Evolutionary conservation across 2,888 invertebrate species (phyloP), one percentile per base, ranked within the genome.

Genomic region (Plebejus anna): DNA sequence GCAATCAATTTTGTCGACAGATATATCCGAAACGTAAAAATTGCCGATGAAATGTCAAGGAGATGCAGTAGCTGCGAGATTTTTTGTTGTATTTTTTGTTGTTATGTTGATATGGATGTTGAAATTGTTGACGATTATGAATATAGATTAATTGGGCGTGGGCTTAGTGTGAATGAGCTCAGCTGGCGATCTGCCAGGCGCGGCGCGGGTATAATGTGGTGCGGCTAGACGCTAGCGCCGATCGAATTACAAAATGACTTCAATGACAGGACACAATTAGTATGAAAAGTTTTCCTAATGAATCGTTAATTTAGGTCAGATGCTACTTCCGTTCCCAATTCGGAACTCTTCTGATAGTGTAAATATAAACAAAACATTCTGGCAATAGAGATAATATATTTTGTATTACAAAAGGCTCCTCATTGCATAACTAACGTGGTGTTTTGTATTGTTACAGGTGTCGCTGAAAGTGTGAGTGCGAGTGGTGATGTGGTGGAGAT

Each of bases 151-250:
- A 51, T 89, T 88, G 85, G 82, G 82, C 80, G 88, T 89, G 87
- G 88, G 87, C 82, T 86, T 84, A 83, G 89, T 90, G 90, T 92
- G 92, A 93, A 93, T 93, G 92, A 88, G 89, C 87, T 87, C 85
- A 86, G 83, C 89, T 92, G 92, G 91, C 91, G 80, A 82, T 82
- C 81, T 81, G 87, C 92, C 92, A 92, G 90, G 88, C 87, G 88
- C 88, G 90, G 88, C 87, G 88, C 88, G 88, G 80, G 80, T 79
- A 76, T 82, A 80, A 77, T 81, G 78, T 73, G 82, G 78, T 79
- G 82, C 90, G 87, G 89, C 90, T 66, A 66, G 36, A 66, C 89
- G 91, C 88, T 89, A 82, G 79, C 82, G 77, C 61, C 73, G 28
- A 73, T 73, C 73, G 32, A 73, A 28, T 51, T 51, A 51, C 16